Conservation (phyloP, 2,797 vertebrate genomes). For the Todus mexicanus region DNA sequence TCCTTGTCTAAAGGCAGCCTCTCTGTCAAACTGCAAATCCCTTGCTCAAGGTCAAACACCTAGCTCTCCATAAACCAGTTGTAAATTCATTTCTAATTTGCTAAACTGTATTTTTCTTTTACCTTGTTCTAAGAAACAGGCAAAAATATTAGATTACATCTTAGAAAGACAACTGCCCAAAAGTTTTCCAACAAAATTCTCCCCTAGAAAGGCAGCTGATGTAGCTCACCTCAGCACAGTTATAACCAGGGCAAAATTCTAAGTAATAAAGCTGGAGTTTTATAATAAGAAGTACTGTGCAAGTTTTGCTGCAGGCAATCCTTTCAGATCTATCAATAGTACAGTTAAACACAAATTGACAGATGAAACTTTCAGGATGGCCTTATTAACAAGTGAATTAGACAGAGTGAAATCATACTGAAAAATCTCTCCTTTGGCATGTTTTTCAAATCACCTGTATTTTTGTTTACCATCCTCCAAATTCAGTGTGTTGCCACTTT, state of each 20-base stretch:
- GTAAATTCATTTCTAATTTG: neutral
- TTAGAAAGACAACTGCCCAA: neutral
- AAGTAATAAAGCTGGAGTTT: neutral
- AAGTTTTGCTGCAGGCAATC: constrained; percentile 30
- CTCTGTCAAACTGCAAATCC: neutral
- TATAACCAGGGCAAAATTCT: constrained; percentile 12
- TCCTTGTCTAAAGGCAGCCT: neutral
- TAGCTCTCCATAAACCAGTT: neutral
- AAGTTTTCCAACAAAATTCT: neutral
- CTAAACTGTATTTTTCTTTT: neutral
- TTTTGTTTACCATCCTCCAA: constrained; percentile 37
- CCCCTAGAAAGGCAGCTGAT: neutral
- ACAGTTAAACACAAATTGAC: constrained; percentile 15
- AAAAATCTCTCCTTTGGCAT: neutral
- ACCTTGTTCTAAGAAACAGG: neutral
- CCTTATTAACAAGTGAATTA: constrained; percentile 10
- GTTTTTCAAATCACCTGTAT: constrained; percentile 24
- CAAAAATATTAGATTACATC: neutral
- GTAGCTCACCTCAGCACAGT: neutral
- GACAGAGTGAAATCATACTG: constrained; percentile 21
- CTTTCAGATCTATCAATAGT: constrained; percentile 14
- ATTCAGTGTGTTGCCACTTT: constrained; percentile 47
- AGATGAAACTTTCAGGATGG: neutral
- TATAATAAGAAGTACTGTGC: neutral
- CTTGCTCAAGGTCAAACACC: neutral